Conservation (phyloP, 1,140 invertebrate genomes). For the Cylas formicarius region DNA sequence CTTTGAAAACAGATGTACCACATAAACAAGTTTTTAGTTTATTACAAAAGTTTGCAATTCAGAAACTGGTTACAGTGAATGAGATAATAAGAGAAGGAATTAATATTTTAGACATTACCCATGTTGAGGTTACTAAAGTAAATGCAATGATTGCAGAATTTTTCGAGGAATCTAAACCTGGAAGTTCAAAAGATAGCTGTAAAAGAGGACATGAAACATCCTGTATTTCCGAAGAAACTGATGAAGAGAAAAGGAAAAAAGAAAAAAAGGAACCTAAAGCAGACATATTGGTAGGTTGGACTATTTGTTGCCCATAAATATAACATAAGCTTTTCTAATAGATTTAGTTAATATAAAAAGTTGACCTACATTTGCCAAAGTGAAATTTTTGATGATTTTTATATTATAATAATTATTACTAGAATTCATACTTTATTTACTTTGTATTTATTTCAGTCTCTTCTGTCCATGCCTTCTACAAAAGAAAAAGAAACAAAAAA, state of each 20-base stretch:
- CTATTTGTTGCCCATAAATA: too few species aligned
- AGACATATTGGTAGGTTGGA: conserved; percentile 59
- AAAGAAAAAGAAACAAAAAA: conserved; percentile 93
- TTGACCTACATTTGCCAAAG: neutral
- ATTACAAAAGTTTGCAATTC: conserved; percentile 79
- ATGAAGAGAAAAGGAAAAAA: conserved; percentile 40
- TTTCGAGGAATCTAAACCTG: conserved; percentile 30
- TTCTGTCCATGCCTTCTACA: conserved; percentile 88
- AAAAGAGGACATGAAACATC: conserved; percentile 41
- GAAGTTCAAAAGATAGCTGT: conserved; percentile 40
- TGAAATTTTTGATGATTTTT: too few species aligned
- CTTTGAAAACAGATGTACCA: conserved; percentile 51
- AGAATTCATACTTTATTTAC: conserved; percentile 3
- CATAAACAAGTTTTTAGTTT: conserved; percentile 66
- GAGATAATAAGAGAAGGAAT: conserved; percentile 54
- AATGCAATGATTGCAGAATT: conserved; percentile 59
- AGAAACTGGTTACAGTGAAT: conserved; percentile 72
- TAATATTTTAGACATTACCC: conserved; percentile 54
- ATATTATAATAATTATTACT: too few species aligned
- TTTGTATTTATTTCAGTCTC: too few species aligned
- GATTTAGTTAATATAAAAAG: neutral
- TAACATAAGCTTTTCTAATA: too few species aligned
- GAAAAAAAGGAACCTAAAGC: conserved; percentile 44
- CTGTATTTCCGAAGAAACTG: conserved; percentile 27
- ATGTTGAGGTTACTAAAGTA: conserved; percentile 63